These are phyloP conservation scores for Diprion similis DNA, from an alignment of 1,140 invertebrate genomes.

Conservation along the genomic window DNA sequence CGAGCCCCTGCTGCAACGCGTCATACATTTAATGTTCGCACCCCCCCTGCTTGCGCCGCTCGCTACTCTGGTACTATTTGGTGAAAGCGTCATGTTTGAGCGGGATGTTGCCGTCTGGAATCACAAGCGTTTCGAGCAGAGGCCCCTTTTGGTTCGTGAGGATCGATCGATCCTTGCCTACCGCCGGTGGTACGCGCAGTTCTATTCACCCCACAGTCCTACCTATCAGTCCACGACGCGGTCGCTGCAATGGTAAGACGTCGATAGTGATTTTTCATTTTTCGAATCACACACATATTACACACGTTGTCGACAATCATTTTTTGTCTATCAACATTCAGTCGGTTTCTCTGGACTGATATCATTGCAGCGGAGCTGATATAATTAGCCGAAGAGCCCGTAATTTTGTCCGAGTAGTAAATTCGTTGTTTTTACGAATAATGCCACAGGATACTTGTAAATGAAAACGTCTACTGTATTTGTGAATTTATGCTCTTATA, in stretches of 20 bases:
- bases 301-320: too few species aligned
- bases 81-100: constrained; percentile 83
- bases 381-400: neutral
- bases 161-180: constrained; percentile 77
- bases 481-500: too few species aligned
- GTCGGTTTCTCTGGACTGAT: too few species aligned
- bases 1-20: constrained; percentile 78
- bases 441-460: too few species aligned
- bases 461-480: too few species aligned
- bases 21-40: constrained; percentile 79
- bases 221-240: constrained; percentile 58
- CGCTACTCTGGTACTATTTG: constrained; percentile 72
- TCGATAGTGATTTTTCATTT: constrained; percentile 16
- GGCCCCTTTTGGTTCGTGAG: constrained; percentile 77
- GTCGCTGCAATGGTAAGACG: constrained; percentile 46
- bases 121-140: constrained; percentile 77
- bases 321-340: neutral
- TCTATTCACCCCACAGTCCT: constrained; percentile 82
- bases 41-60: constrained; percentile 67
- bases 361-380: neutral
- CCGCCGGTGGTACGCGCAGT: constrained; percentile 86
- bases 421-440: too few species aligned
- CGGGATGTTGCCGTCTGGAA: constrained; percentile 91
- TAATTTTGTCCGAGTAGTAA: neutral
- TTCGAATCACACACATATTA: neutral